Evolutionary conservation across 1,140 invertebrate genomes (phyloP), one percentile per base, ranked within the genome.

Genomic region (Platorchestia sp.): DNA sequence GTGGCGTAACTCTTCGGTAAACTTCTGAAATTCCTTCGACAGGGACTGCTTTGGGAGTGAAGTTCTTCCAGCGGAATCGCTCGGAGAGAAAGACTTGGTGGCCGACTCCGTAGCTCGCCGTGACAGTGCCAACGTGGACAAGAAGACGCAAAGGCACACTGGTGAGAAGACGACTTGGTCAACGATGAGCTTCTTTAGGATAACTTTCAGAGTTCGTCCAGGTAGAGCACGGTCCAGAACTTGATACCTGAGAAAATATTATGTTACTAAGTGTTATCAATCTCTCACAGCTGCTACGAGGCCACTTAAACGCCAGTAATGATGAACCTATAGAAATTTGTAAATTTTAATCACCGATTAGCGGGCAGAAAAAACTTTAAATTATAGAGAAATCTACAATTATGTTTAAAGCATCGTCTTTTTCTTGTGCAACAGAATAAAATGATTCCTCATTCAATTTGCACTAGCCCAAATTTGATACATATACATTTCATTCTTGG

Each of bases 151-250:
- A 95, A 99, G 98, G 97, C 98, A 98, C 36, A 99, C 97, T 0
- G 99, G 99, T 36, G 99, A 99, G 97, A 98, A 98, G 96, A 99
- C 97, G 59, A 99, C 96, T 97, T 99, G 99, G 97, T 99, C 99
- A 43, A 99, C 97, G 22, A 99, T 86, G 53, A 99, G 98, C 97
- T 99, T 99, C 97, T 99, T 99, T 6, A 98, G 96, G 27, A 99
- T 98, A 96, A 98, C 98, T 89, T 97, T 97, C 53, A 98, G 97
- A 5, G 98, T 98, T 96, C 98, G 97, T 44, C 98, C 98, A 51
- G 98, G 98, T 43, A 99, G 97, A 96, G 97, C 97, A 95, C 97
- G 97, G 97, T 99, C 98, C 96, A 99, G 97, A 95, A 98, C 97
- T 95, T 97, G 97, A 97, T 99, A 99, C 97, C 97, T 97, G 95